Evolutionary conservation across 1,140 invertebrate species (phyloP), one percentile per base, ranked within the genome.

Genomic region (Bilobella aurantiaca): DNA sequence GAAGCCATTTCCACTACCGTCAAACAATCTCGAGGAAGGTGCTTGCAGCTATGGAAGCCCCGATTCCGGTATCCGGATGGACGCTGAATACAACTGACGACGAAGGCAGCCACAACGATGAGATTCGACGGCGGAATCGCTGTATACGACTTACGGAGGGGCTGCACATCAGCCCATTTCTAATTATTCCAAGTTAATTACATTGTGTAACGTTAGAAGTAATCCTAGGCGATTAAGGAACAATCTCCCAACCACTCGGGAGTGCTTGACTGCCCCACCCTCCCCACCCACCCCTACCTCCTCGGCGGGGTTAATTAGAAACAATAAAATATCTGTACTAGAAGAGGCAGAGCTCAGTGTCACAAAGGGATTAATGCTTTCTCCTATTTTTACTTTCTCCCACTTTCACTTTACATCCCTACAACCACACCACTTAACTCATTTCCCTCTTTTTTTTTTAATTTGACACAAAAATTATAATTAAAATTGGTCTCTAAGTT

Each of bases 41-140:
- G 82, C 83, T 70, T 82, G 83, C 74, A 82, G 80, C 3, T 82
- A 81, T 73, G 82, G 81, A 66, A 84, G 83, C 75, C 78, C 83
- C 28, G 83, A 85, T 76, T 82, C 82, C 3, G 82, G 83, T 71
- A 82, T 81, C 29, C 82, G 70, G 82, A 84, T 65, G 69, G 64
- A 37, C 27, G 53, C 42, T 67, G 34, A 61, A 59, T 28, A 53
- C 49, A 53, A 53, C 49, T 53, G n/a, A n/a, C n/a, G n/a, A n/a
- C n/a, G n/a, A n/a, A n/a, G n/a, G n/a, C n/a, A n/a, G n/a, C n/a
- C n/a, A n/a, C n/a, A n/a, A n/a, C n/a, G n/a, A n/a, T n/a, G n/a
- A n/a, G n/a, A n/a, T n/a, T n/a, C n/a, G 37, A 42, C 8, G n/a
- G n/a, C n/a, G n/a, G 3, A 29, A 23, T 27, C 12, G 16, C 31